phyloP scores from a whole-genome alignment of 2,888 invertebrate genomes.

The Morpho deidamia region DNA sequence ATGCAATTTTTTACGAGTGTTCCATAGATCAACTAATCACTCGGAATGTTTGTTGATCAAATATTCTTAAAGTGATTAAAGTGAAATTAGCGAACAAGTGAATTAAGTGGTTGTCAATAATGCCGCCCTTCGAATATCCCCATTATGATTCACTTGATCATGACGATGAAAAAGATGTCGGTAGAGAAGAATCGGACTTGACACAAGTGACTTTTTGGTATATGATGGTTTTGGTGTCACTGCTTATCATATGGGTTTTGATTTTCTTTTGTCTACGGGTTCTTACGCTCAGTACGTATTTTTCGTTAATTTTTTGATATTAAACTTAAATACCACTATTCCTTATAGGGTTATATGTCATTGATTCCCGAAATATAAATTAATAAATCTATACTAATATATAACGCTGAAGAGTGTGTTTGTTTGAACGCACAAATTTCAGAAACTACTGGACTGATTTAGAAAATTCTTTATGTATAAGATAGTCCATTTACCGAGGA shows the following conservation, averaged over 20 bases:
- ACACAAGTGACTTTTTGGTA: conserved; percentile 61
- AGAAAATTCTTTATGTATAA: no score
- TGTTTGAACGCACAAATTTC: no score
- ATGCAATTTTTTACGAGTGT: conserved; percentile 47
- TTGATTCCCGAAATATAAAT: neutral
- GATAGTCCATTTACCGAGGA: no score
- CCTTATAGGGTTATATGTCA: neutral
- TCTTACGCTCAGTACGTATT: conserved; percentile 45
- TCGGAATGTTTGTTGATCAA: conserved; percentile 37
- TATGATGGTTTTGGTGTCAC: conserved; percentile 45
- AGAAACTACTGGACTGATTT: no score
- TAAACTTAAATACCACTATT: neutral
- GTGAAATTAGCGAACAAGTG: conserved; percentile 2
- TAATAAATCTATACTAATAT: neutral
- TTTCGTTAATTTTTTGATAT: neutral
- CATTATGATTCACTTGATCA: conserved; percentile 37
- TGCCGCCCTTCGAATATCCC: conserved; percentile 54
- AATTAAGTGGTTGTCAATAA: conserved; percentile 27
- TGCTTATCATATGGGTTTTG: conserved; percentile 56
- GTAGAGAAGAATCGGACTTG: conserved; percentile 27
- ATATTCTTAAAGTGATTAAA: conserved; percentile 20
- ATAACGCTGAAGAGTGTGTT: neutral
- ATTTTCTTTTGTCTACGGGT: conserved; percentile 57
- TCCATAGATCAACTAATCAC: conserved; percentile 10
- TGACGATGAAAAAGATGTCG: conserved; percentile 26